Evolutionary conservation across 2,797 vertebrate species (phyloP), one percentile per base, ranked within the genome.

Genomic region (Philypnodon macrostomus): DNA sequence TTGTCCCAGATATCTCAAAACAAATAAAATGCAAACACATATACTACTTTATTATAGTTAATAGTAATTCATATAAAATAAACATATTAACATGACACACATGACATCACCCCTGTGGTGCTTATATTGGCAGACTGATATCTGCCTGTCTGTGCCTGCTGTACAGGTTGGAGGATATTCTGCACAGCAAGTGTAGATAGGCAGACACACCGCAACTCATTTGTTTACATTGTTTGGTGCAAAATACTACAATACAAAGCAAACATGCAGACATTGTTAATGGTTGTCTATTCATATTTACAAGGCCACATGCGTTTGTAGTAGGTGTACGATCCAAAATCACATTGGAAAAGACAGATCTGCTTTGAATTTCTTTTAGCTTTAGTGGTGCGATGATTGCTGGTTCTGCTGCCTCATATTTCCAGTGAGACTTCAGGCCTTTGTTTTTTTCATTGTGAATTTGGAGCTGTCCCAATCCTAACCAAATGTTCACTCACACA

Each of bases 121-220:
- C 83, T 77, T 71, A 37, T 5, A 31, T 86, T 88, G 93, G 88
- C 88, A 88, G 92, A 93, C 92, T 94, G 93, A 91, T 93, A 90
- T 93, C 95, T 96, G 94, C 94, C 94, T 96, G 93, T 96, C 94
- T 96, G 94, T 96, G 93, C 93, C 94, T 96, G 95, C 94, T 97
- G 95, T 96, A 95, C 94, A 96, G 93, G 93, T 93, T 93, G 69
- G 89, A 91, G 91, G 92, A 95, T 91, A 92, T 95, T 96, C 94
- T 97, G 95, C 94, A 97, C 95, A 96, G 95, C 94, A 97, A 95
- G 95, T 97, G 95, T 93, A 97, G 95, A 97, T 94, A 97, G 95
- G 95, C 95, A 91, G 94, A 94, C 95, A 95, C 92, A 91, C 92
- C 89, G 92, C 94, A 95, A 94, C 94, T 93, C 90, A 83, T 89